A percentile compares a stretch with the other conserved stretches of the same genome.
Evolutionary conservation across 2,888 invertebrate species (phyloP).

Genomic region (Pardosa pseudoannulata): DNA sequence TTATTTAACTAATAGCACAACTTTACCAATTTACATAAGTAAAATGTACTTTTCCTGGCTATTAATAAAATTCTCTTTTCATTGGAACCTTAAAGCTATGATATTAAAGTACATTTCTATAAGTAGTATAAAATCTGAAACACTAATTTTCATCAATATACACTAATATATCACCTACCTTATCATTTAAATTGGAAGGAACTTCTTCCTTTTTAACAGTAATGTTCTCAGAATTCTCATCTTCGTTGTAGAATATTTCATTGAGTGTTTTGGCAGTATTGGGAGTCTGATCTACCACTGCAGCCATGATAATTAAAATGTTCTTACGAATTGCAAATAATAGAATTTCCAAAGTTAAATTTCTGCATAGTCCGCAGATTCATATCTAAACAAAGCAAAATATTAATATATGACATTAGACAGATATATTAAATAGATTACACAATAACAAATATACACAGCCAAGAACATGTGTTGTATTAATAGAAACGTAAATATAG

Average conservation of each 20-base stretch:
- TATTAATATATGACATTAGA: neutral
- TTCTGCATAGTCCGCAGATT: neutral
- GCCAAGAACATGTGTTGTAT: neutral
- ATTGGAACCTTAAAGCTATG: too few species aligned
- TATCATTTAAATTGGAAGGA: slow-evolving; percentile 55
- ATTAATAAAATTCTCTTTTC: too few species aligned
- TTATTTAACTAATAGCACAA: too few species aligned
- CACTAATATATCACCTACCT: slow-evolving; percentile 48
- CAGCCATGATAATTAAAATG: slow-evolving; percentile 69
- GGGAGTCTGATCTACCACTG: slow-evolving; percentile 74
- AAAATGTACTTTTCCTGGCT: too few species aligned
- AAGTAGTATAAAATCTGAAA: too few species aligned
- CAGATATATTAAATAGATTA: neutral
- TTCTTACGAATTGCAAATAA: neutral
- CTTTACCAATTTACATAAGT: too few species aligned
- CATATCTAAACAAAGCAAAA: neutral
- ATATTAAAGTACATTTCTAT: too few species aligned
- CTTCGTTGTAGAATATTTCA: slow-evolving; percentile 71
- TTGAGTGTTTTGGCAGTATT: slow-evolving; percentile 72
- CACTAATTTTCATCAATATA: neutral
- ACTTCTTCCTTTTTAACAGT: slow-evolving; percentile 23
- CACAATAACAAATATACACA: neutral
- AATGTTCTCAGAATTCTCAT: neutral
- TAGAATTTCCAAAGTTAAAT: neutral
- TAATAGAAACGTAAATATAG: too few species aligned